These are phyloP conservation scores for Tricholaema leucomelas DNA, from an alignment of 2,113 vertebrate species.

Conservation along the genomic window DNA sequence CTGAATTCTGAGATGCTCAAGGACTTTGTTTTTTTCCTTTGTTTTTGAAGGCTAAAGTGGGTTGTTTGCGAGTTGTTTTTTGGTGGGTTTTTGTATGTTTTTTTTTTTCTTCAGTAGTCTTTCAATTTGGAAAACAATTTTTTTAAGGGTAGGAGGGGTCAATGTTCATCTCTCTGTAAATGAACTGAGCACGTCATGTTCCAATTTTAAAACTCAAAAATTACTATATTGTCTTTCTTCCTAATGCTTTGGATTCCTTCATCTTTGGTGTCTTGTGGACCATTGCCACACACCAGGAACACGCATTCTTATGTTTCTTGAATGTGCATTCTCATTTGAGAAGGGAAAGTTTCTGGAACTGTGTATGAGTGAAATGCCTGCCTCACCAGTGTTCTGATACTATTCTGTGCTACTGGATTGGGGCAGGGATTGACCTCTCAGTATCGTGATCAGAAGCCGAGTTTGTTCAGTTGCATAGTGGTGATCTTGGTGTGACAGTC, in stretches of 20 bases:
- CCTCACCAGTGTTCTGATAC: neutral
- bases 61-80: neutral
- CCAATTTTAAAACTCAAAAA: neutral
- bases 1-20: neutral
- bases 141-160: neutral
- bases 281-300: neutral
- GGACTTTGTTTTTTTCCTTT: neutral
- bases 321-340: neutral
- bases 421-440: neutral
- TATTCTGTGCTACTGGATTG: neutral
- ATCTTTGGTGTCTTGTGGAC: neutral
- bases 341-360: neutral
- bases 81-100: neutral
- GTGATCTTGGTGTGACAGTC: neutral
- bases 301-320: neutral
- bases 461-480: neutral
- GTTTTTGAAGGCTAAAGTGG: neutral
- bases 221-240: neutral
- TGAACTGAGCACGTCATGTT: neutral
- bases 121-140: neutral
- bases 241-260: neutral
- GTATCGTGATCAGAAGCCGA: neutral
- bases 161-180: neutral
- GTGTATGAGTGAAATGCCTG: neutral
- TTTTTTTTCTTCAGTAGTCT: neutral